phyloP scores from a whole-genome alignment of 2,113 vertebrate genomes.

The Eurypyga helias region DNA sequence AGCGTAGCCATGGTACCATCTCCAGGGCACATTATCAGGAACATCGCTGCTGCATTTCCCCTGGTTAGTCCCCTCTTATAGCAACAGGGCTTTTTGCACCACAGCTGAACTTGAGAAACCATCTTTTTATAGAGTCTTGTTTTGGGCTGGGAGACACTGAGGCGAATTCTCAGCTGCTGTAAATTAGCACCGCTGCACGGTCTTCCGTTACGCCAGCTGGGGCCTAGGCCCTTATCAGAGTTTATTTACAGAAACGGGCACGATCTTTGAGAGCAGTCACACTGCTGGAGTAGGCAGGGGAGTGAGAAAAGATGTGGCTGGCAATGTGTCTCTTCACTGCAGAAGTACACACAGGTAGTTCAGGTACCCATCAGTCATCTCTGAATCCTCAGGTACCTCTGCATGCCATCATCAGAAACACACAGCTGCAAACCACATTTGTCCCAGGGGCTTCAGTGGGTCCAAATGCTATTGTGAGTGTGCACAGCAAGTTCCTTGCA shows the following conservation, averaged over 20 bases:
- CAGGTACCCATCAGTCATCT: neutral
- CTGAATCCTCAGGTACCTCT: rapidly evolving
- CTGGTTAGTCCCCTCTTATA: neutral
- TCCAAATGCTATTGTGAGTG: neutral
- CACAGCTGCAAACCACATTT: neutral
- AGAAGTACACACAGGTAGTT: neutral
- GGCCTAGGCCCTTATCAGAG: neutral
- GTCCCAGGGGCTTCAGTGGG: neutral
- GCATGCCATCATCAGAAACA: neutral
- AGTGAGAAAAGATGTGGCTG: neutral
- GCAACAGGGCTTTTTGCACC: neutral
- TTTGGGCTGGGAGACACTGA: neutral
- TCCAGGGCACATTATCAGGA: neutral
- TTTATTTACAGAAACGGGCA: slow-evolving; percentile 46
- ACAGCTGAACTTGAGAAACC: slow-evolving; percentile 33
- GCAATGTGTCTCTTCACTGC: neutral
- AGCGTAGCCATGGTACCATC: neutral
- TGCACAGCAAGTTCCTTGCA: neutral
- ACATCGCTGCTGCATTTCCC: neutral
- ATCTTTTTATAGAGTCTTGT: slow-evolving; percentile 54
- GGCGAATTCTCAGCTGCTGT: slow-evolving; percentile 62
- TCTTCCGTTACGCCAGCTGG: slow-evolving; percentile 47
- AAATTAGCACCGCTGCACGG: slow-evolving; percentile 32
- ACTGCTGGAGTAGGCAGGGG: neutral
- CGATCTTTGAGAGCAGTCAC: neutral